Evolutionary conservation across 2,888 invertebrate species (phyloP).

Genomic region (Tinea pellionella): DNA sequence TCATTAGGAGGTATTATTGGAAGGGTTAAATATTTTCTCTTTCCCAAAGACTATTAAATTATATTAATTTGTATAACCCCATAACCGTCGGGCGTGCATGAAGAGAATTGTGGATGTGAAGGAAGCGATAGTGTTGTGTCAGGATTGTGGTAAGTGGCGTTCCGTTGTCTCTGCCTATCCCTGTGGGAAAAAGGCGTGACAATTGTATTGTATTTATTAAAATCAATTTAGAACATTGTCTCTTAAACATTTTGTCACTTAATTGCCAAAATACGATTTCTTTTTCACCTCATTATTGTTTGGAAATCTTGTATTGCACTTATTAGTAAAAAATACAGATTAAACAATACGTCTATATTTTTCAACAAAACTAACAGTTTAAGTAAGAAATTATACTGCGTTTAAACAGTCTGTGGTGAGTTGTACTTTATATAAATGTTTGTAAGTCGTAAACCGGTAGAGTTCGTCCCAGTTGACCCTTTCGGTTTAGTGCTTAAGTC

Average conservation of each 20-base stretch:
- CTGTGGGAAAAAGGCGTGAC: too few relatives aligned
- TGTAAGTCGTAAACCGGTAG: conserved; percentile 1
- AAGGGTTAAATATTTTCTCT: background rate
- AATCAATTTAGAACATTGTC: too few relatives aligned
- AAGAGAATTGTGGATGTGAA: too few relatives aligned
- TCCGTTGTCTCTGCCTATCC: too few relatives aligned
- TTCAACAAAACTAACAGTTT: too few relatives aligned
- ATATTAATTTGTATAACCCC: too few relatives aligned
- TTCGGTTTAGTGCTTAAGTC: conserved; percentile 19
- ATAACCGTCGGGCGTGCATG: too few relatives aligned
- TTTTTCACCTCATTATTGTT: background rate
- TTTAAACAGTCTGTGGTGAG: background rate
- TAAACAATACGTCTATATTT: background rate
- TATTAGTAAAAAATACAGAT: background rate
- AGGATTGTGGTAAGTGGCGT: too few relatives aligned
- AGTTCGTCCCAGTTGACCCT: conserved; percentile 26
- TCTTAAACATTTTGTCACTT: background rate
- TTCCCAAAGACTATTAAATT: too few relatives aligned
- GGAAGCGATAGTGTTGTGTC: too few relatives aligned
- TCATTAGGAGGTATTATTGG: conserved; percentile 23
- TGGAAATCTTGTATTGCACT: background rate
- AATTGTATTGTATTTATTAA: too few relatives aligned
- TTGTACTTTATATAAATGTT: background rate
- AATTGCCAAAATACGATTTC: background rate
- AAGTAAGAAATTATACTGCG: background rate